A percentile compares a stretch with the other conserved stretches of the same genome.
Evolutionary conservation across 2,797 vertebrate species (phyloP).

Genomic region (Craterocephalus amniculus): DNA sequence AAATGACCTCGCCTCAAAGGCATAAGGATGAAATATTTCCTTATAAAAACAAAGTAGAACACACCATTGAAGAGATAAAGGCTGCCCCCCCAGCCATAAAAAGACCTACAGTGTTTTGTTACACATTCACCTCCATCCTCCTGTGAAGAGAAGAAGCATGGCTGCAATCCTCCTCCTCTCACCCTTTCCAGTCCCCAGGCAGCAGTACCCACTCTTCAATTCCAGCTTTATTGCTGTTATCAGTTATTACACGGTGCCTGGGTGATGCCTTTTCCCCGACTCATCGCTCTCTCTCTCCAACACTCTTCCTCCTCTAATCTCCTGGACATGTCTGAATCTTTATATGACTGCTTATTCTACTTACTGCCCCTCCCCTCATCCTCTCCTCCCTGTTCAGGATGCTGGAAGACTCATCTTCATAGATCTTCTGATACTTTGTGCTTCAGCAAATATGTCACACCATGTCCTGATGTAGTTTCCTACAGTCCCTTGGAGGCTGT

Average conservation of each 20-base stretch:
- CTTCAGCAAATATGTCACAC: slow-evolving; percentile 17
- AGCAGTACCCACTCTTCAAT: slow-evolving; percentile 67
- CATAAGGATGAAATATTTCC: slow-evolving; percentile 2
- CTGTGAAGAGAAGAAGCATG: slow-evolving; percentile 31
- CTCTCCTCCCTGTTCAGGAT: not conserved
- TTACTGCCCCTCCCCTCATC: slow-evolving; percentile 7
- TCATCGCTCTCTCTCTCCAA: slow-evolving; percentile 29
- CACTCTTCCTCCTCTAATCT: slow-evolving; percentile 34
- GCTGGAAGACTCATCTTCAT: slow-evolving; percentile 3
- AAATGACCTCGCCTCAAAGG: not conserved
- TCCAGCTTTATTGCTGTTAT: slow-evolving; percentile 77
- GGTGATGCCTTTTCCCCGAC: slow-evolving; percentile 55
- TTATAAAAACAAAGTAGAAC: slow-evolving; percentile 5
- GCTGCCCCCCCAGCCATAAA: slow-evolving; percentile 4
- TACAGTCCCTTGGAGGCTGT: not conserved
- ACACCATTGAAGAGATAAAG: slow-evolving; percentile 2
- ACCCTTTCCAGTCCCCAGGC: slow-evolving; percentile 63
- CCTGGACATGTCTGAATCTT: slow-evolving; percentile 29
- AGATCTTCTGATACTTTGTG: slow-evolving; percentile 17
- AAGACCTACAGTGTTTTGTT: slow-evolving; percentile 26
- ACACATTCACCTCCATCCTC: slow-evolving; percentile 40
- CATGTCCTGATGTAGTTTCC: slow-evolving; percentile 11
- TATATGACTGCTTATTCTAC: slow-evolving; percentile 35
- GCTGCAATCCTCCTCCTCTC: slow-evolving; percentile 30
- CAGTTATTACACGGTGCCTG: slow-evolving; percentile 67